Evolutionary conservation across 2,888 invertebrate species (phyloP).

Genomic region (Epinotia bilunana): DNA sequence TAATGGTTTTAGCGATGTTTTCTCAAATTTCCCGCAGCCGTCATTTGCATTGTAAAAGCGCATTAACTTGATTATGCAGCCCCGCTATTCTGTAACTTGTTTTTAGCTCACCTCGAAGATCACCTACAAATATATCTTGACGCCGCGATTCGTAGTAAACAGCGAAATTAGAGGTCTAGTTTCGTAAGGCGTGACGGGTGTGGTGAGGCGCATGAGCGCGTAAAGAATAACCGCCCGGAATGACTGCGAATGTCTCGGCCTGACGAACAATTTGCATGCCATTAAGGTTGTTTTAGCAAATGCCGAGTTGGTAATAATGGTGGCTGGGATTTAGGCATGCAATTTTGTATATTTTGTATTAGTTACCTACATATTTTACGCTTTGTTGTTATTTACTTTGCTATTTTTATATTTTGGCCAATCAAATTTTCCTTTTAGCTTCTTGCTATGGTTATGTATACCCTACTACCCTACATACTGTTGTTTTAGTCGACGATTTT

Average conservation of each 20-base stretch:
- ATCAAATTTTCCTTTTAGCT: background rate
- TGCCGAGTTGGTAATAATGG: constrained; percentile 25
- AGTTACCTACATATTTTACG: background rate
- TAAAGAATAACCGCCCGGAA: constrained; percentile 51
- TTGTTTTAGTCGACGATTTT: too few species aligned
- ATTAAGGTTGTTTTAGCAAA: constrained; percentile 38
- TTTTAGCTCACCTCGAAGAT: too few species aligned
- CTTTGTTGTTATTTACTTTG: background rate
- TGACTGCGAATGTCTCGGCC: constrained; percentile 66
- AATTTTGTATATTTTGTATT: too few species aligned
- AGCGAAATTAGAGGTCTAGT: too few species aligned
- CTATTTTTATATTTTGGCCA: background rate
- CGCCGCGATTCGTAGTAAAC: too few species aligned
- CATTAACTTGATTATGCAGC: constrained; percentile 73
- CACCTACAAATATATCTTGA: too few species aligned
- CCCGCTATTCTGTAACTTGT: too few species aligned
- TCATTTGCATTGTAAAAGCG: constrained; percentile 75
- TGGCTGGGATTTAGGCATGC: constrained; percentile 5
- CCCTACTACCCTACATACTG: too few species aligned
- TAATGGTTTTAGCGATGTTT: constrained; percentile 7
- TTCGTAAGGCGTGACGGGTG: too few species aligned
- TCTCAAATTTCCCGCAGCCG: constrained; percentile 50
- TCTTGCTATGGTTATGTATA: too few species aligned
- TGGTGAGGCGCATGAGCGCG: too few species aligned
- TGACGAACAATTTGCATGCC: constrained; percentile 65